Conservation (phyloP, 2,888 invertebrate genomes). For the Parnassius glacialis region DNA sequence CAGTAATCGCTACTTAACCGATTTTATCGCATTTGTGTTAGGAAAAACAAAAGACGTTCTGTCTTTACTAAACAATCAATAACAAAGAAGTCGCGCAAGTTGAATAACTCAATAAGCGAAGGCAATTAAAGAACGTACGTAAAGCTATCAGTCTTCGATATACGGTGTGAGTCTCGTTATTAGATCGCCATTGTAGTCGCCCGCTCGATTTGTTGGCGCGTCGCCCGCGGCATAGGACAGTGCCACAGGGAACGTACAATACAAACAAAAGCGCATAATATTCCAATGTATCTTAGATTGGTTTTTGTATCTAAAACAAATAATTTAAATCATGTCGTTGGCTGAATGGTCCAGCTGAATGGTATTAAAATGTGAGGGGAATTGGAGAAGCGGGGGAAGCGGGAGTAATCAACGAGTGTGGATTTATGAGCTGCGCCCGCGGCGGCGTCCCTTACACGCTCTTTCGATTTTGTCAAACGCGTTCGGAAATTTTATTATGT, state of each 20-base stretch:
- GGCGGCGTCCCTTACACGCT: conserved; percentile 33
- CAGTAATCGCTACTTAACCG: background rate
- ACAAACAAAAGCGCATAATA: conserved; percentile 61
- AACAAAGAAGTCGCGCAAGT: conserved; percentile 15
- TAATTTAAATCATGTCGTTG: conserved; percentile 48
- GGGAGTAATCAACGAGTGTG: conserved; percentile 63
- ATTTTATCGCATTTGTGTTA: background rate
- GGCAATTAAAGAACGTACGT: conserved; percentile 37
- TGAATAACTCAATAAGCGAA: conserved; percentile 39
- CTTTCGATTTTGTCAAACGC: conserved; percentile 4
- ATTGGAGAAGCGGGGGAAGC: conserved; percentile 35
- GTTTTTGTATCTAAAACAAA: conserved; percentile 49
- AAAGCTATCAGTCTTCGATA: conserved; percentile 38
- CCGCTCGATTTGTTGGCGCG: conserved; percentile 25
- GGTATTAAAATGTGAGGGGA: conserved; percentile 41
- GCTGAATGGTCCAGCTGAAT: conserved; percentile 49
- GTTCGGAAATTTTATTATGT: background rate
- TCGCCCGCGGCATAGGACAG: conserved; percentile 52
- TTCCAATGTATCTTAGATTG: conserved; percentile 59
- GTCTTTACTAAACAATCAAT: conserved; percentile 22
- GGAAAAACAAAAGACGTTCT: background rate
- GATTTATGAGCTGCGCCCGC: conserved; percentile 58
- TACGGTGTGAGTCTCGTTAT: conserved; percentile 14
- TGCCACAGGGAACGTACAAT: conserved; percentile 48
- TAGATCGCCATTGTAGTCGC: conserved; percentile 46